Conservation (phyloP, 2,797 vertebrate genomes). For the Sebastes ruberrimus region DNA sequence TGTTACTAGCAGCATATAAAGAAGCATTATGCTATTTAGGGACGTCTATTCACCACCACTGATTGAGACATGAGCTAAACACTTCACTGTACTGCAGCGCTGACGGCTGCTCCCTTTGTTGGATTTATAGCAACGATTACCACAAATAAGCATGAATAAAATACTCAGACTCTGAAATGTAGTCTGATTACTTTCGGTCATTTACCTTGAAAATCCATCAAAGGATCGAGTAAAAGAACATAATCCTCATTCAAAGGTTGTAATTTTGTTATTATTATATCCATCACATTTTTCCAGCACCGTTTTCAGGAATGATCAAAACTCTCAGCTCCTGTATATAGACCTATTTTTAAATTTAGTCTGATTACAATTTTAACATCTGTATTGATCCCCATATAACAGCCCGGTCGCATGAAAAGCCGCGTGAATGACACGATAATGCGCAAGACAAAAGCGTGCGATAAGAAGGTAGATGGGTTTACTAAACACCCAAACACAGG, state of each 20-base stretch:
- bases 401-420: fast-evolving
- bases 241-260: not conserved
- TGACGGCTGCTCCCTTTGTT: conserved; percentile 8
- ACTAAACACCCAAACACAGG: too few species aligned
- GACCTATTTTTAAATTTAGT: not conserved
- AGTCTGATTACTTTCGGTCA: not conserved
- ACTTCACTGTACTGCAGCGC: conserved; percentile 44
- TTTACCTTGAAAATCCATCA: not conserved
- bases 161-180: not conserved
- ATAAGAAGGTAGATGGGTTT: too few species aligned
- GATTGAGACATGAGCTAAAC: conserved; percentile 79
- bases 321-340: not conserved
- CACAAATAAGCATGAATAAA: not conserved
- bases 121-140: not conserved
- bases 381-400: not conserved
- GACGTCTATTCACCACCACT: conserved; percentile 73
- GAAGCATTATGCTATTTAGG: conserved; percentile 81
- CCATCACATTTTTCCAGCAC: not conserved
- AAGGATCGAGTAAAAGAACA: fast-evolving
- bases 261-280: not conserved
- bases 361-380: not conserved
- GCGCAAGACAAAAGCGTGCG: too few species aligned
- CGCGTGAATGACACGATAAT: too few species aligned
- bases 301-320: not conserved
- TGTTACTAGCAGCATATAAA: conserved; percentile 80